phyloP scores from a whole-genome alignment of 2,888 invertebrate genomes.

The Coecobrya sp. region DNA sequence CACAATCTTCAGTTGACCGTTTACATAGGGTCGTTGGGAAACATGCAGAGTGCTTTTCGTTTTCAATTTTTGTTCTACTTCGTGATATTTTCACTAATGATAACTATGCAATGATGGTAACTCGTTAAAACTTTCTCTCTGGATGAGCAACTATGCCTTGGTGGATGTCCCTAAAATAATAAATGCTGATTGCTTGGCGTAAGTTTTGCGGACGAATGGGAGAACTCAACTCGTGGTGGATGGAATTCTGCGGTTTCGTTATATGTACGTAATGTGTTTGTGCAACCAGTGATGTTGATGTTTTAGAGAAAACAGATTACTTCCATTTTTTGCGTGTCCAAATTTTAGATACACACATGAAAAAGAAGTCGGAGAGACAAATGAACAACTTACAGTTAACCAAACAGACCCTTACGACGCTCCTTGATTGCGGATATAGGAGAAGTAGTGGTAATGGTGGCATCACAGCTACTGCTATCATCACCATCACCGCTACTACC shows the following conservation, averaged over 20 bases:
- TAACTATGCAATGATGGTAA: background rate
- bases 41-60: background rate
- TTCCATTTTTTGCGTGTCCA: constrained; percentile 4
- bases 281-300: background rate
- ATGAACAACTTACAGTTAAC: constrained; percentile 69
- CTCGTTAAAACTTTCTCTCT: background rate
- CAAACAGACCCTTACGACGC: constrained; percentile 77
- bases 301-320: constrained; percentile 26
- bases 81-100: background rate
- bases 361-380: background rate
- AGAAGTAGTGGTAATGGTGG: constrained; percentile 50
- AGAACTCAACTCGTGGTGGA: background rate
- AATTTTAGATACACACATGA: background rate
- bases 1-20: background rate
- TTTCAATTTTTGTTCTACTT: background rate
- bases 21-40: background rate
- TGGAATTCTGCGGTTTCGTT: constrained; percentile 6
- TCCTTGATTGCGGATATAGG: constrained; percentile 68
- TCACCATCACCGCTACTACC: background rate
- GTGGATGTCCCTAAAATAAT: background rate
- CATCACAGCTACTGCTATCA: background rate
- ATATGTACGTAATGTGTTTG: background rate
- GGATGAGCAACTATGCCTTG: background rate
- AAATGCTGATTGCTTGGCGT: background rate
- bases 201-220: background rate